Conservation (phyloP, 2,888 invertebrate genomes). For the Gastracanthus pulcherrimus region DNA sequence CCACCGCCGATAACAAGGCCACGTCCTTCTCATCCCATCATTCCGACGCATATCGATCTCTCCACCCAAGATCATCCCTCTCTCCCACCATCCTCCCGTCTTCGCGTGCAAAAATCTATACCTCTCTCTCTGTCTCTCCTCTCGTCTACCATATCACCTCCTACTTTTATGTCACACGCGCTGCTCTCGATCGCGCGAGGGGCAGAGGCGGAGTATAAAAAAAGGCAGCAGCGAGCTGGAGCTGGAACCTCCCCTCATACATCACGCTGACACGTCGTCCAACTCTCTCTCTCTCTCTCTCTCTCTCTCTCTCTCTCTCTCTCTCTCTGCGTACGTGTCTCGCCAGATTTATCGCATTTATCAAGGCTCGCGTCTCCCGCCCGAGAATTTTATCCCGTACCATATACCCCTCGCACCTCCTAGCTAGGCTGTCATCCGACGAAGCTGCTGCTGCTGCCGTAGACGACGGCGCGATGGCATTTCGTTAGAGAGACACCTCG, state of each 20-base stretch:
- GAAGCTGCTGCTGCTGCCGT: neutral
- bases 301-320: no score
- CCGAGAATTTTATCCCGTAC: no score
- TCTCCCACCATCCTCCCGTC: no score
- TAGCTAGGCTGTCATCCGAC: slow-evolving; percentile 42
- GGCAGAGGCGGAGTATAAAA: slow-evolving; percentile 50
- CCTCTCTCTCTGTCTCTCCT: no score
- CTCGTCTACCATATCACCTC: no score
- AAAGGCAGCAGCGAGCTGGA: slow-evolving; percentile 57
- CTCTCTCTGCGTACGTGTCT: slow-evolving; percentile 63
- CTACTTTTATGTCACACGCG: no score
- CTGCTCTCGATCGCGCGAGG: neutral
- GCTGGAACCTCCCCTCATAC: slow-evolving; percentile 68
- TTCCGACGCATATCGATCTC: no score
- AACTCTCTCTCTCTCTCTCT: no score
- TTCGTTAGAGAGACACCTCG: slow-evolving; percentile 42
- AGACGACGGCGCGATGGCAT: slow-evolving; percentile 29
- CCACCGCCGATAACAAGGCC: no score
- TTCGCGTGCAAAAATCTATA: no score
- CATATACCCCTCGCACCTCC: neutral
- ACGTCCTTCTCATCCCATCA: no score
- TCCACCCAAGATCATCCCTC: no score
- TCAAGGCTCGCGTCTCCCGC: slow-evolving; percentile 60
- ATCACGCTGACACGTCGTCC: slow-evolving; percentile 72
- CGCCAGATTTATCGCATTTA: slow-evolving; percentile 73